Conservation (phyloP, 2,797 vertebrate genomes). For the Fringilla coelebs region DNA sequence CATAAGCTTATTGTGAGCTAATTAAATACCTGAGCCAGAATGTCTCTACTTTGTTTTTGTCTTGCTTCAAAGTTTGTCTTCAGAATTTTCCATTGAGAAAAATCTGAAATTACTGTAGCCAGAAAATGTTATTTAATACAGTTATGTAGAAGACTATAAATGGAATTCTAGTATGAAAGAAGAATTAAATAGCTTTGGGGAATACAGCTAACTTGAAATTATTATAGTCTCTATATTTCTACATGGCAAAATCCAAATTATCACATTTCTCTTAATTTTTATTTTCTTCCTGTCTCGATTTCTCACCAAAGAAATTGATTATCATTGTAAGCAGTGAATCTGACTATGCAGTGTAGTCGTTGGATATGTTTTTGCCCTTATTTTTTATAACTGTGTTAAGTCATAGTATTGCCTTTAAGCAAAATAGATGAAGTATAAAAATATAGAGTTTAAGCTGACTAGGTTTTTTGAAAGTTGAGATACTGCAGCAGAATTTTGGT, state of each 20-base stretch:
- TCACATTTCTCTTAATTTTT: neutral
- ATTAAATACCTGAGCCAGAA: neutral
- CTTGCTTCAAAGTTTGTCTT: neutral
- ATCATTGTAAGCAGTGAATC: neutral
- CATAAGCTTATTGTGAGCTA: neutral
- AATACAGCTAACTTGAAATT: neutral
- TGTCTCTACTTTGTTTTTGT: neutral
- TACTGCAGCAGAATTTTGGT: neutral
- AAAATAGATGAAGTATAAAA: neutral
- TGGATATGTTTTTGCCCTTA: neutral
- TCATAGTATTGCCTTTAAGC: neutral
- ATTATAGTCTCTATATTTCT: neutral
- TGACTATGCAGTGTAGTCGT: neutral
- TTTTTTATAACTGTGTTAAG: neutral
- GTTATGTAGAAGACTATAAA: neutral
- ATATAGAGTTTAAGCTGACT: neutral
- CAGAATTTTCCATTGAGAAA: slow-evolving; percentile 2
- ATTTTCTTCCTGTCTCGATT: neutral
- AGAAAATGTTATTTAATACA: neutral
- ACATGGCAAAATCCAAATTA: neutral
- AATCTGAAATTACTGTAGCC: neutral
- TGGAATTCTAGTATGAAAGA: neutral
- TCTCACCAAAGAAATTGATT: neutral
- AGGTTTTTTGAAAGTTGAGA: neutral
- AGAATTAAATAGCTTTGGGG: neutral